Percentiles rank a stretch among this genome's conserved stretches.
Evolutionary conservation across 2,797 vertebrate genomes (phyloP).

Genomic region (Melanotaenia trifasciata): DNA sequence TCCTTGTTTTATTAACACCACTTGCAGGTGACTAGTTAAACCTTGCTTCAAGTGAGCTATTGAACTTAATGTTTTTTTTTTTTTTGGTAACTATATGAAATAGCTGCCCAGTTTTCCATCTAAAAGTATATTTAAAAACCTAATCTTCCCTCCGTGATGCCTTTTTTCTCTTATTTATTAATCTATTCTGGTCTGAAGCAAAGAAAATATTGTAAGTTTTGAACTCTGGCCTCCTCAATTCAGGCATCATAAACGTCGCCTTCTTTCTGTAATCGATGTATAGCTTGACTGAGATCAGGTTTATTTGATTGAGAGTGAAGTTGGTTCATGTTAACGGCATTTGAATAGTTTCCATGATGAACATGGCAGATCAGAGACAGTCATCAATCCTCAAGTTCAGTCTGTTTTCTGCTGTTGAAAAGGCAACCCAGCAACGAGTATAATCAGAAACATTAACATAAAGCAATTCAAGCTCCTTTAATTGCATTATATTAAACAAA

Average conservation of each 20-base stretch:
- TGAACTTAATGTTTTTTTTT: background rate
- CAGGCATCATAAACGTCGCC: background rate
- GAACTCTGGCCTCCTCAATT: constrained; percentile 13
- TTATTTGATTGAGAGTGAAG: constrained; percentile 52
- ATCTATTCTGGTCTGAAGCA: constrained; percentile 6
- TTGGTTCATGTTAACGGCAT: constrained; percentile 63
- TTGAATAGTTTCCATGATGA: constrained; percentile 69
- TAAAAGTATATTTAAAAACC: background rate
- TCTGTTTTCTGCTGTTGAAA: constrained; percentile 73
- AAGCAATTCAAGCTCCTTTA: constrained; percentile 81
- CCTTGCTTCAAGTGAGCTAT: background rate
- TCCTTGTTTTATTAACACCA: constrained; percentile 28
- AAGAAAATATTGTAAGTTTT: constrained; percentile 23
- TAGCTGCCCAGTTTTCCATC: background rate
- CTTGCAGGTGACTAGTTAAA: constrained; percentile 38
- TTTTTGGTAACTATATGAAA: constrained; percentile 2
- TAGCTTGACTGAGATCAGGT: constrained; percentile 46
- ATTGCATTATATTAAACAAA: constrained; percentile 85
- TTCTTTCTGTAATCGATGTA: constrained; percentile 5
- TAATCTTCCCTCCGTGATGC: background rate
- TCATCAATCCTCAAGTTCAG: constrained; percentile 78
- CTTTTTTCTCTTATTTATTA: background rate
- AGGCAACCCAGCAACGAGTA: constrained; percentile 67
- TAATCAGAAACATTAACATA: constrained; percentile 83
- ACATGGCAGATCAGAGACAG: constrained; percentile 67